Percentiles rank a stretch among this genome's conserved stretches.
phyloP scores from a whole-genome alignment of 2,888 invertebrate genomes.

The Folsomia candida region DNA sequence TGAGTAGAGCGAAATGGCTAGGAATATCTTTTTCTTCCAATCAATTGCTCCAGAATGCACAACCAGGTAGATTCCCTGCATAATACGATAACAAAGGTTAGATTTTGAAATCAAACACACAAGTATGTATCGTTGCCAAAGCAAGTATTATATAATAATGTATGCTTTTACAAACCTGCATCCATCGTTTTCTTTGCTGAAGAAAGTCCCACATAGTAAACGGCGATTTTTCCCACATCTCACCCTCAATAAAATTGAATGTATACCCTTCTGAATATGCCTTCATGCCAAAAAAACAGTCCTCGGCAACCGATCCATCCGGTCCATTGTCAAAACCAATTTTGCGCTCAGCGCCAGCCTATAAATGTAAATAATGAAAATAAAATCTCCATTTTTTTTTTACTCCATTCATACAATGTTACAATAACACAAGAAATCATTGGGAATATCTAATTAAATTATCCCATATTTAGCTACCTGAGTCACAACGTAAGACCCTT shows the following conservation, averaged over 20 bases:
- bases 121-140: too few species aligned
- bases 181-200: conserved; percentile 94
- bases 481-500: conserved; percentile 95
- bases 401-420: background rate
- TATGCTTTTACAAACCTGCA: conserved; percentile 57
- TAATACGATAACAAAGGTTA: background rate
- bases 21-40: conserved; percentile 70
- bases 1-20: conserved; percentile 87
- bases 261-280: conserved; percentile 85
- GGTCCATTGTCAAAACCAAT: conserved; percentile 95
- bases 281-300: conserved; percentile 95
- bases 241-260: conserved; percentile 94
- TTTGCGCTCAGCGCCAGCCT: conserved; percentile 84
- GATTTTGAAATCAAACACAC: background rate
- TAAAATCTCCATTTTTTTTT: background rate
- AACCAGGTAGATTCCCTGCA: conserved; percentile 80
- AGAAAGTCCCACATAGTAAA: conserved; percentile 92
- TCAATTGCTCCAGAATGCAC: conserved; percentile 84
- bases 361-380: conserved; percentile 52
- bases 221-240: conserved; percentile 98
- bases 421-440: background rate
- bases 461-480: conserved; percentile 64
- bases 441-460: background rate
- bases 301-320: conserved; percentile 96
- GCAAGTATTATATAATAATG: background rate